Evolutionary conservation across 2,888 invertebrate species (phyloP).

Genomic region (Lepidochrysops patricia): DNA sequence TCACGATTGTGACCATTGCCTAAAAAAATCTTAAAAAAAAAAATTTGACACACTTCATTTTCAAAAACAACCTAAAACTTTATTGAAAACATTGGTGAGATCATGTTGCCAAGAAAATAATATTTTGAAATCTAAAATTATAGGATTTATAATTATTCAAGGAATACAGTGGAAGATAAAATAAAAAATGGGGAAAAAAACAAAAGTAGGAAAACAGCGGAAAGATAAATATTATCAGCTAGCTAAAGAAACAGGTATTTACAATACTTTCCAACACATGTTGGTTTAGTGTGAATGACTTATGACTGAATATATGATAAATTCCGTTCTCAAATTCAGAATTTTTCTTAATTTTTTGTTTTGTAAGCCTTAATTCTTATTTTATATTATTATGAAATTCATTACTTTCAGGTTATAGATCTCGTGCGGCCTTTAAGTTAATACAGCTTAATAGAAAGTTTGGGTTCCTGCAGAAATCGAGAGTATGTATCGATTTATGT

Average conservation of each 20-base stretch:
- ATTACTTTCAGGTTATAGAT: conserved; percentile 86
- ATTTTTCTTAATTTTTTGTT: background rate
- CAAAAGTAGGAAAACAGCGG: conserved; percentile 97
- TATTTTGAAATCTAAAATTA: background rate
- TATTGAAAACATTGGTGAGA: conserved; percentile 3
- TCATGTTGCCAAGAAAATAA: background rate
- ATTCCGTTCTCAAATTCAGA: too few species aligned
- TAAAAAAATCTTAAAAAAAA: background rate
- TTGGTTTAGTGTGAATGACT: background rate
- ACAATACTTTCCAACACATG: background rate
- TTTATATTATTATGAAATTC: background rate
- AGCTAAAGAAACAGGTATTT: conserved; percentile 95
- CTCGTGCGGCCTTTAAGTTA: conserved; percentile 99
- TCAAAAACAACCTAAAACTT: background rate
- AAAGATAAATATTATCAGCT: conserved; percentile 98
- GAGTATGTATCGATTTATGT: conserved; percentile 98
- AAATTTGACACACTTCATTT: background rate
- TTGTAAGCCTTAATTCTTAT: background rate
- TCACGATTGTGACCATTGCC: too few species aligned
- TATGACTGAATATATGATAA: too few species aligned
- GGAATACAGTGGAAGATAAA: background rate
- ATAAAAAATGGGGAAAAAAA: conserved; percentile 90
- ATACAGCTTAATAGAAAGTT: conserved; percentile 98
- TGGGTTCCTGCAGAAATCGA: conserved; percentile 95
- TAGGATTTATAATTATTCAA: background rate